Conservation (phyloP, 1,140 invertebrate genomes). For the Cotesia chilonis region DNA sequence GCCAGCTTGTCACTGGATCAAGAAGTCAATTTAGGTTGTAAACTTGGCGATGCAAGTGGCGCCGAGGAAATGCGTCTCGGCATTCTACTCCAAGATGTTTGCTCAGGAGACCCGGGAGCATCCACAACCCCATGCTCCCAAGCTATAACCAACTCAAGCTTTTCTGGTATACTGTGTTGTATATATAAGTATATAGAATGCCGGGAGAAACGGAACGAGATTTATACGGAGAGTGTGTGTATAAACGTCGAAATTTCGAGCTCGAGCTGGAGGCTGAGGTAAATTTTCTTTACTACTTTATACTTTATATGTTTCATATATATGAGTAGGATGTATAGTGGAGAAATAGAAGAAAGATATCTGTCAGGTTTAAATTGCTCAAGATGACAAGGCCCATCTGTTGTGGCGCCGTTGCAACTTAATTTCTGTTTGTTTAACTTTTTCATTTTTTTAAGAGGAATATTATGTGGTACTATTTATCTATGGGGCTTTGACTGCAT, state of each 20-base stretch:
- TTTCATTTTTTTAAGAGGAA: conserved; percentile 1
- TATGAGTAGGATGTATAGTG: background rate
- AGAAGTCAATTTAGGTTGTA: conserved; percentile 45
- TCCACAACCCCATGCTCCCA: conserved; percentile 10
- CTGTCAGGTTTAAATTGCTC: conserved; percentile 18
- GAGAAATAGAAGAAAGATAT: conserved; percentile 34
- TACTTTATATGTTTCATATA: background rate
- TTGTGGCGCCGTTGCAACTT: conserved; percentile 58
- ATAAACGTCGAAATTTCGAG: conserved; percentile 50
- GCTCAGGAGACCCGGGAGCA: conserved; percentile 54
- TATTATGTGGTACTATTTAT: too few species aligned
- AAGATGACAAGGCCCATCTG: conserved; percentile 63
- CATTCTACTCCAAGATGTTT: conserved; percentile 50
- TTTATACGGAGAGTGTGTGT: too few species aligned
- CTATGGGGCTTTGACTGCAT: too few species aligned
- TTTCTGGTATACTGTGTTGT: too few species aligned
- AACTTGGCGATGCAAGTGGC: conserved; percentile 50
- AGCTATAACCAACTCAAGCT: too few species aligned
- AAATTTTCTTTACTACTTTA: too few species aligned
- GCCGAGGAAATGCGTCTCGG: conserved; percentile 42
- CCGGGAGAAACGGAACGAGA: too few species aligned
- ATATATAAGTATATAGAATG: background rate
- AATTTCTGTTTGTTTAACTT: conserved; percentile 64
- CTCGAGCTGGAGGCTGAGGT: conserved; percentile 26
- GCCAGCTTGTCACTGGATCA: conserved; percentile 1